phyloP scores from a whole-genome alignment of 1,140 invertebrate genomes.

The Colletes latitarsis region DNA sequence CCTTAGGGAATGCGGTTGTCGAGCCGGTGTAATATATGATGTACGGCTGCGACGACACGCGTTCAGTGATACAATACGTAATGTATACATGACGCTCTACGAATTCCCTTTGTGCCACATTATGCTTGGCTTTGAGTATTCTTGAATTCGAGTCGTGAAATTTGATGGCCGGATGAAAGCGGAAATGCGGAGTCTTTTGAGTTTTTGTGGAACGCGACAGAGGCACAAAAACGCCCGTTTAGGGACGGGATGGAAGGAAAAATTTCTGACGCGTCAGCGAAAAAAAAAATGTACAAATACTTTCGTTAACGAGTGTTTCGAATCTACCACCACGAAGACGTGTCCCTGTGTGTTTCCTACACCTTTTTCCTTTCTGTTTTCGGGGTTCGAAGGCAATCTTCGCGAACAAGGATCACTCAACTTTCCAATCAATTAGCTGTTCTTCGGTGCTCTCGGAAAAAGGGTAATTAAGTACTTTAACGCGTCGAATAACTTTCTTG shows the following conservation, averaged over 20 bases:
- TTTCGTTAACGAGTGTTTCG: background rate
- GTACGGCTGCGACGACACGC: conserved; percentile 39
- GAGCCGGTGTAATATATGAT: conserved; percentile 38
- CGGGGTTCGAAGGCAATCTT: too few species aligned
- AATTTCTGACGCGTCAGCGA: background rate
- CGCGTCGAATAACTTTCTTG: too few species aligned
- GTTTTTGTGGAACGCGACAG: background rate
- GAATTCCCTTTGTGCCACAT: conserved; percentile 33
- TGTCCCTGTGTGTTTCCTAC: background rate
- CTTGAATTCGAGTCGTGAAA: conserved; percentile 45
- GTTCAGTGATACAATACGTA: conserved; percentile 40
- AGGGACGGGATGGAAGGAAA: background rate
- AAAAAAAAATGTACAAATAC: background rate
- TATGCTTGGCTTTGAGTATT: conserved; percentile 34
- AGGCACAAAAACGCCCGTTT: background rate
- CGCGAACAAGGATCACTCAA: too few species aligned
- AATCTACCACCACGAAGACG: background rate
- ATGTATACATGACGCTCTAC: background rate
- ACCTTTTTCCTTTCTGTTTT: background rate
- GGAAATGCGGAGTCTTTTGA: conserved; percentile 4
- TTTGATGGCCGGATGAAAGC: conserved; percentile 34
- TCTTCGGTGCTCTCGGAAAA: too few species aligned
- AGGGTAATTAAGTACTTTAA: too few species aligned
- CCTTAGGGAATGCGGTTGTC: conserved; percentile 60
- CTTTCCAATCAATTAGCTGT: too few species aligned